phyloP scores from a whole-genome alignment of 2,113 vertebrate genomes.

The Cephalopterus ornatus region DNA sequence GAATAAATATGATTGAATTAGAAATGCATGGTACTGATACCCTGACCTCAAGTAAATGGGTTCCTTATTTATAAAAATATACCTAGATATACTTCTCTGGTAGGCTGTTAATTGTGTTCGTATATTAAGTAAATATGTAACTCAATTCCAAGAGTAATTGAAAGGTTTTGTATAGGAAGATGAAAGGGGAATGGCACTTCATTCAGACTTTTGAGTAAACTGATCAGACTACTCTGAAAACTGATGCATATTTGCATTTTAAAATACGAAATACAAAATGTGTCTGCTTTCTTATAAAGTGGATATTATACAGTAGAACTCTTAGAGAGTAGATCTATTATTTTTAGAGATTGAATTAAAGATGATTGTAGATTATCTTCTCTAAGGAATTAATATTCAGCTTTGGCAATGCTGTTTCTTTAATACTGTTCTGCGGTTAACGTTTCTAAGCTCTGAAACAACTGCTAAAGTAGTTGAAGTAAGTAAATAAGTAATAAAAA shows the following conservation, averaged over 20 bases:
- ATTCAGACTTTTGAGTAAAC: neutral
- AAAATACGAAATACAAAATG: constrained; percentile 11
- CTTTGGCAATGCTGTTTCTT: constrained; percentile 34
- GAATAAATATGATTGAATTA: constrained; percentile 66
- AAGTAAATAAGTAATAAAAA: constrained; percentile 82
- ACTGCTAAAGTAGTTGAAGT: constrained; percentile 70
- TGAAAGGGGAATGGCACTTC: neutral
- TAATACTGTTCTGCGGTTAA: constrained; percentile 33
- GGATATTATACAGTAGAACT: neutral
- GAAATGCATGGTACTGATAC: constrained; percentile 56
- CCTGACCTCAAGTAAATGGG: constrained; percentile 52
- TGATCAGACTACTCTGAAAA: neutral
- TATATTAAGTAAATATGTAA: constrained; percentile 15
- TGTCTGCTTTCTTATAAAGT: neutral
- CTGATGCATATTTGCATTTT: neutral
- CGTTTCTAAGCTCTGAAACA: constrained; percentile 57
- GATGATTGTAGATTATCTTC: neutral
- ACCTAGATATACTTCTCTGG: neutral
- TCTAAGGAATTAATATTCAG: neutral
- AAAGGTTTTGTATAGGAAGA: neutral
- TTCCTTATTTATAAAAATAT: constrained; percentile 29
- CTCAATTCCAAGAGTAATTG: constrained; percentile 36
- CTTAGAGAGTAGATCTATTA: neutral
- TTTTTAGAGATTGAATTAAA: constrained; percentile 37
- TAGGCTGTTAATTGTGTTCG: neutral